phyloP scores from a whole-genome alignment of 2,888 invertebrate species.

The Heliconius sara region DNA sequence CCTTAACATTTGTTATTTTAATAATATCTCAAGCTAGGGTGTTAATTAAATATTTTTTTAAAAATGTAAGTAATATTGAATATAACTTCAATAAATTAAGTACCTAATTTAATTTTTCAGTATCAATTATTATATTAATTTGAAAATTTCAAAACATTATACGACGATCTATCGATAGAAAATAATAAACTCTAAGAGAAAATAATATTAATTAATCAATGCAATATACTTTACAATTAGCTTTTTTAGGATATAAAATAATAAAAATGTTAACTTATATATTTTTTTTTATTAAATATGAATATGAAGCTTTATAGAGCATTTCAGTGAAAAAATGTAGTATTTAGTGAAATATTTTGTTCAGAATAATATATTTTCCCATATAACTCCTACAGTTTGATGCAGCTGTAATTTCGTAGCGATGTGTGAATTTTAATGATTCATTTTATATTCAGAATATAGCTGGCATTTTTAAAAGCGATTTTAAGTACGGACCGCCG shows the following conservation, averaged over 20 bases:
- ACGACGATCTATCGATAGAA: too few species aligned
- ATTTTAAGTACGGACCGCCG: slow-evolving; percentile 64
- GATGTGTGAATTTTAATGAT: slow-evolving; percentile 13
- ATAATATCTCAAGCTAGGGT: slow-evolving; percentile 57
- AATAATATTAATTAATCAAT: too few species aligned
- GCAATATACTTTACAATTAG: slow-evolving; percentile 22
- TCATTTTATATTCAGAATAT: slow-evolving; percentile 58
- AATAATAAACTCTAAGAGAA: too few species aligned
- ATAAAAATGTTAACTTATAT: neutral
- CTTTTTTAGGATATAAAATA: neutral
- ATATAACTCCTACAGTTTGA: neutral
- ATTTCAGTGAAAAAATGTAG: neutral
- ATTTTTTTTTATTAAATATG: neutral
- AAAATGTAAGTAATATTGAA: slow-evolving; percentile 56
- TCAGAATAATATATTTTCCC: neutral
- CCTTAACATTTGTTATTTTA: slow-evolving; percentile 53
- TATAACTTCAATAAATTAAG: neutral
- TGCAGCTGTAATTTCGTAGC: neutral
- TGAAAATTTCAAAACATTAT: too few species aligned
- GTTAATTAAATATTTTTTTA: slow-evolving; percentile 57
- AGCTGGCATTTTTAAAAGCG: slow-evolving; percentile 57
- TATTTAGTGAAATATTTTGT: neutral
- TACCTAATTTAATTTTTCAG: neutral
- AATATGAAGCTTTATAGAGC: neutral
- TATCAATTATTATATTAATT: neutral